Conservation (phyloP, 1,140 invertebrate genomes). For the Bombus polaris region DNA sequence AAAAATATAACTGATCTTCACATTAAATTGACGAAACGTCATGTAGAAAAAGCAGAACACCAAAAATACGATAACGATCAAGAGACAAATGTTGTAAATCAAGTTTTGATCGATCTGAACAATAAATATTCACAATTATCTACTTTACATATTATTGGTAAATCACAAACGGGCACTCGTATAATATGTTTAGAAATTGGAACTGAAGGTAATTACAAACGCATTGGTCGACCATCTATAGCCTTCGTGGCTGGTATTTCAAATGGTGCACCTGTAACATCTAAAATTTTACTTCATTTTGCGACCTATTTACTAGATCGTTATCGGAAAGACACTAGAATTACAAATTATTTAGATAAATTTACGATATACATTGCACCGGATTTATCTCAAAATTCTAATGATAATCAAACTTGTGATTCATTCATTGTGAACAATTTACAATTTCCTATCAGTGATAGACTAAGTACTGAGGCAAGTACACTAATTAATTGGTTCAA, state of each 20-base stretch:
- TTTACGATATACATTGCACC: slow-evolving; percentile 76
- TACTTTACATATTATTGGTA: slow-evolving; percentile 70
- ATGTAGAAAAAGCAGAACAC: slow-evolving; percentile 16
- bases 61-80: slow-evolving; percentile 28
- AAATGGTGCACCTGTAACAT: slow-evolving; percentile 72
- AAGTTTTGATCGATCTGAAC: slow-evolving; percentile 72
- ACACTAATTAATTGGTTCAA: slow-evolving; percentile 76
- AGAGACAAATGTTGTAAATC: slow-evolving; percentile 57
- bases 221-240: slow-evolving; percentile 71
- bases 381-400: slow-evolving; percentile 69
- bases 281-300: slow-evolving; percentile 73
- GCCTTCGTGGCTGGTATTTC: slow-evolving; percentile 74
- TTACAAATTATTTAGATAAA: slow-evolving; percentile 71
- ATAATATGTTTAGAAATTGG: slow-evolving; percentile 76
- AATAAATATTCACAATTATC: slow-evolving; percentile 73
- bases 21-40: slow-evolving; percentile 65
- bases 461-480: slow-evolving; percentile 61
- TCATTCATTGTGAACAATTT: slow-evolving; percentile 52
- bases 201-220: slow-evolving; percentile 51
- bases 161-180: slow-evolving; percentile 58
- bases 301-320: slow-evolving; percentile 71
- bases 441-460: slow-evolving; percentile 63
- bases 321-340: slow-evolving; percentile 63
- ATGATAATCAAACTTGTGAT: slow-evolving; percentile 69
- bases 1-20: slow-evolving; percentile 73